Evolutionary conservation across 2,113 vertebrate genomes (phyloP).

Genomic region (Falco punctatus): DNA sequence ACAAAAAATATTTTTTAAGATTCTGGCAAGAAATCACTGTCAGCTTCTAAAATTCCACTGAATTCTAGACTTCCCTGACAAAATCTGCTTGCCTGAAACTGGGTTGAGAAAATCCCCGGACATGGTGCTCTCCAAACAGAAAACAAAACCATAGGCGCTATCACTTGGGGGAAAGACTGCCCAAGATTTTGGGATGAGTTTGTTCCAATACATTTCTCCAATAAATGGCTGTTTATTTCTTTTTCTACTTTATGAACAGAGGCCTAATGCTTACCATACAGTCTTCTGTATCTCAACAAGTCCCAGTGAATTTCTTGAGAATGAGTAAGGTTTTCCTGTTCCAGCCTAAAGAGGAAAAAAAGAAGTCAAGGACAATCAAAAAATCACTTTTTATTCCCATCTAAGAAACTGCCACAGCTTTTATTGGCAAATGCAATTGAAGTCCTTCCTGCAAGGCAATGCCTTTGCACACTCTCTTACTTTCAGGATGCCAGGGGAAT

Average conservation of each 20-base stretch:
- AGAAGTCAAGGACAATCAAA: background rate
- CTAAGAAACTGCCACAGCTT: background rate
- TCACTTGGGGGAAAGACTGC: background rate
- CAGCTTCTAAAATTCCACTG: slow-evolving; percentile 22
- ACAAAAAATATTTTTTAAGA: background rate
- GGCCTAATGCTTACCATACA: background rate
- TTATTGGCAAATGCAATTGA: background rate
- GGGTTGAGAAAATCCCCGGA: background rate
- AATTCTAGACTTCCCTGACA: background rate
- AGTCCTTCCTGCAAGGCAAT: background rate
- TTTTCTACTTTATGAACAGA: background rate
- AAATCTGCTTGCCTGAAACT: slow-evolving; percentile 30
- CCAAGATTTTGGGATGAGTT: background rate
- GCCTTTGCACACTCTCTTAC: background rate
- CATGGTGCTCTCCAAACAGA: background rate
- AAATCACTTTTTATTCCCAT: background rate
- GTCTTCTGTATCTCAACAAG: background rate
- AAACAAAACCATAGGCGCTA: background rate
- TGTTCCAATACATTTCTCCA: background rate
- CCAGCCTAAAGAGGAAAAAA: background rate
- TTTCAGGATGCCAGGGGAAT: background rate
- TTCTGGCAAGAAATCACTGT: slow-evolving; percentile 22
- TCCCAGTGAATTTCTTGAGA: background rate
- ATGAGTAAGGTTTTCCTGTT: slow-evolving; percentile 22
- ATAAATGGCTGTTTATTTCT: background rate